Evolutionary conservation across 2,797 vertebrate genomes (phyloP).

Genomic region (Cyclura pinguis): DNA sequence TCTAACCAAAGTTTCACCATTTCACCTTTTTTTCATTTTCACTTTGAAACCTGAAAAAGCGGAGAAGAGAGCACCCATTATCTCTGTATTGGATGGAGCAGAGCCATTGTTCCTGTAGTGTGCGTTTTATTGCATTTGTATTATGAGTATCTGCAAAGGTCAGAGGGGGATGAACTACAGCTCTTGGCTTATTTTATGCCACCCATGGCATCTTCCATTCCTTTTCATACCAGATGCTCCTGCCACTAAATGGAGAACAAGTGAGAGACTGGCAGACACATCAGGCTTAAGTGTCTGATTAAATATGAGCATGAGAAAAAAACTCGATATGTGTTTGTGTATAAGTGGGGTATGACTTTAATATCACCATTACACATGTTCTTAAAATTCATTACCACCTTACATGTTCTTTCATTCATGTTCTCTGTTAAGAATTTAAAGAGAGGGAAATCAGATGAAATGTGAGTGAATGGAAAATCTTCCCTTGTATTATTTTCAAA

Average conservation of each 20-base stretch:
- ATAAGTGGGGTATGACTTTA: too few species aligned
- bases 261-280: background rate
- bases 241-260: background rate
- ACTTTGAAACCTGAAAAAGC: background rate
- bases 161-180: background rate
- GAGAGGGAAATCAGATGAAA: background rate
- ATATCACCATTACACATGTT: too few species aligned
- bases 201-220: background rate
- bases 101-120: background rate
- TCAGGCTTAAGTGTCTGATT: background rate
- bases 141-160: background rate
- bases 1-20: too few species aligned
- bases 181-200: background rate
- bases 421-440: background rate
- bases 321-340: too few species aligned
- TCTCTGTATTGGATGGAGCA: background rate
- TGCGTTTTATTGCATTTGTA: background rate
- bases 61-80: background rate
- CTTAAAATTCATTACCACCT: background rate
- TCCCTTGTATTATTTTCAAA: background rate
- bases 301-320: background rate
- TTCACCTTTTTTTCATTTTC: too few species aligned
- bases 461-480: background rate
- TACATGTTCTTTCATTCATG: background rate
- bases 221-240: background rate